Evolutionary conservation across 2,797 vertebrate genomes (phyloP), one percentile per base, ranked within the genome.

Genomic region (Phoebastria nigripes): DNA sequence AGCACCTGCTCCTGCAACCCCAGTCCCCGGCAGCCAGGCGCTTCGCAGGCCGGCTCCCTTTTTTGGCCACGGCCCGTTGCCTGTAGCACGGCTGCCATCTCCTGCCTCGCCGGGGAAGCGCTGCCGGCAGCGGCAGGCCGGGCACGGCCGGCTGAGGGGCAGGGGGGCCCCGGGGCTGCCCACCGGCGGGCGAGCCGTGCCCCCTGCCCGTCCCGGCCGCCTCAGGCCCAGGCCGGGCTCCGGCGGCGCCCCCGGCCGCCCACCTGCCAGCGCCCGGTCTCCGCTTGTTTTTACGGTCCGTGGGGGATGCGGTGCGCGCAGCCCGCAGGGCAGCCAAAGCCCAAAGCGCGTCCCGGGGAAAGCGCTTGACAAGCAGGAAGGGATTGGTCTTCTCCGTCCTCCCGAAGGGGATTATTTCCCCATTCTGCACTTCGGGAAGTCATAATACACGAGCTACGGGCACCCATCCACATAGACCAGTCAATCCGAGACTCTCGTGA

Each of bases 11-110:
- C 73, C 86, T 17, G 1, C 18, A 87, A 59, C 59, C 90, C 90
- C 49, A 2, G 49, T 15, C 52, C 44, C 46, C 14, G 14, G 61
- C 67, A 31, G 44, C n/a, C 59, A 8, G 22, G 49, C 49, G 1
- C 26, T 8, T 26, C 22, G 1, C 14, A 3, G 47, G 19, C 74
- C 44, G n/a, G 6, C 17, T 10, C 33, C 17, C 5, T 6, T 5
- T 8, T 2, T 31, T 2, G 29, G 15, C 44, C 9, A 6, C 5
- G 8, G 25, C 26, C 29, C 59, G 59, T 49, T 54, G 5, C 35
- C 96, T 93, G 92, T 58, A 71, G 79, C 95, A 76, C 97, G 84
- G 91, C 80, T 94, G 98, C 98, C 98, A 97, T 37, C 98, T 96
- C 67, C 94, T 4, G 95, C 69, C 51, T 0, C 8, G 10, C 62